Conservation (phyloP, 2,113 vertebrate species). For the Cichladusa arquata region DNA sequence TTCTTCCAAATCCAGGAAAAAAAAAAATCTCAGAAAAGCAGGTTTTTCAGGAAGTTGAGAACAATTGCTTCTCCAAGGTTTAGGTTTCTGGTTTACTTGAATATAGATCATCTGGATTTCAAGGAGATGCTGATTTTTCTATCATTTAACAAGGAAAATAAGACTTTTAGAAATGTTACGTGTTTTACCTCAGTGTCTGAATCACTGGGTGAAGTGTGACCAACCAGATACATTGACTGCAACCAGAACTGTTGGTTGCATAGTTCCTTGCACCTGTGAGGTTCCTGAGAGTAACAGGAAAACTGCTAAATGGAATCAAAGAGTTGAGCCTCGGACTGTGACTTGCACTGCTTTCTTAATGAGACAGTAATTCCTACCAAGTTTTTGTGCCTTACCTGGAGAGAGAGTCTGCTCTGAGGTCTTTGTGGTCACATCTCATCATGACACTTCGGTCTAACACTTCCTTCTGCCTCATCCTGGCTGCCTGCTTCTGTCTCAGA, state of each 20-base stretch:
- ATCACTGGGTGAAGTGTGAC: not conserved
- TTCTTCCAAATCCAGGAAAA: not conserved
- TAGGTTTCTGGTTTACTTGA: not conserved
- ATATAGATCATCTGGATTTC: not conserved
- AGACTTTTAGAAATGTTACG: not conserved
- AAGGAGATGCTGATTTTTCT: not conserved
- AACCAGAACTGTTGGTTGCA: not conserved
- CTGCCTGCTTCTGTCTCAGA: not conserved
- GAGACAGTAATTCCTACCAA: not conserved
- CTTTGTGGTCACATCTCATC: not conserved
- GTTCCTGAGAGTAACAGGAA: not conserved
- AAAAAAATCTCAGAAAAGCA: not conserved
- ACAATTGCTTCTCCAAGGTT: not conserved
- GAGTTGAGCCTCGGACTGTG: not conserved
- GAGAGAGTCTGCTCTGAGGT: not conserved
- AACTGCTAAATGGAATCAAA: not conserved
- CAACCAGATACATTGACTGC: not conserved
- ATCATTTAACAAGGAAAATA: not conserved
- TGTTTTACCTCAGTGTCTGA: not conserved
- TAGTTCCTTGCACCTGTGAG: not conserved
- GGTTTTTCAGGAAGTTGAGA: not conserved
- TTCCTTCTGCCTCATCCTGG: not conserved
- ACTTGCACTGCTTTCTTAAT: not conserved
- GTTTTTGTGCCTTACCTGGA: not conserved
- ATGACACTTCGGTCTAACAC: not conserved